Conservation (phyloP, 2,113 vertebrate species). For the Channa maculata region DNA sequence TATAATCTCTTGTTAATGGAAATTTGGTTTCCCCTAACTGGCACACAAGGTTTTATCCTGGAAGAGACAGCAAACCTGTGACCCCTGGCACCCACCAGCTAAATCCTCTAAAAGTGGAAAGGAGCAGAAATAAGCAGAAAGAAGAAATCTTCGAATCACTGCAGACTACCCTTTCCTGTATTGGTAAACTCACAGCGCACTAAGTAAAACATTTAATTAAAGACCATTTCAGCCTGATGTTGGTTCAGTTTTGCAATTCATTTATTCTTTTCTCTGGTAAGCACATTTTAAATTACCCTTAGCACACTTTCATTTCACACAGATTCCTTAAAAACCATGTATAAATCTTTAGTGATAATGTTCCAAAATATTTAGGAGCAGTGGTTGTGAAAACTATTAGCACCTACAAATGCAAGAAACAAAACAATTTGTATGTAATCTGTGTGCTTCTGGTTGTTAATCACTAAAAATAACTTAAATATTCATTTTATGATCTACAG, state of each 20-base stretch:
- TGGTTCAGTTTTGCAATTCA: too few species aligned
- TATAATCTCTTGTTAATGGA: too few species aligned
- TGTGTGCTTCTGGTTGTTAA: too few species aligned
- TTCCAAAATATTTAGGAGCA: background rate
- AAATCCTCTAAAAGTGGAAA: background rate
- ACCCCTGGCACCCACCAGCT: constrained; percentile 9
- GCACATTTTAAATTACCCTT: too few species aligned
- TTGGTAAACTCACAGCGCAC: too few species aligned
- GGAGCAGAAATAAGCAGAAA: background rate
- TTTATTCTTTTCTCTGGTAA: background rate
- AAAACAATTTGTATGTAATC: too few species aligned
- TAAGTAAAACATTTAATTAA: too few species aligned
- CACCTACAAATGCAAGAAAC: background rate
- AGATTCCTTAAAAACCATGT: background rate
- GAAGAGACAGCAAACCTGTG: constrained; percentile 10
- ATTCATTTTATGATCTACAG: too few species aligned
- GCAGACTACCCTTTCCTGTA: constrained; percentile 5
- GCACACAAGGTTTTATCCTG: constrained; percentile 32
- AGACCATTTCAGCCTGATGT: too few species aligned
- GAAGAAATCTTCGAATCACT: constrained; percentile 3
- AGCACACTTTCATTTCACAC: too few species aligned
- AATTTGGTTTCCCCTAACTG: constrained; percentile 14
- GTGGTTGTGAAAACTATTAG: background rate
- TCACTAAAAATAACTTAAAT: too few species aligned
- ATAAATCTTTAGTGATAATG: background rate